phyloP scores from a whole-genome alignment of 2,113 vertebrate species.

The Austrofundulus limnaeus region DNA sequence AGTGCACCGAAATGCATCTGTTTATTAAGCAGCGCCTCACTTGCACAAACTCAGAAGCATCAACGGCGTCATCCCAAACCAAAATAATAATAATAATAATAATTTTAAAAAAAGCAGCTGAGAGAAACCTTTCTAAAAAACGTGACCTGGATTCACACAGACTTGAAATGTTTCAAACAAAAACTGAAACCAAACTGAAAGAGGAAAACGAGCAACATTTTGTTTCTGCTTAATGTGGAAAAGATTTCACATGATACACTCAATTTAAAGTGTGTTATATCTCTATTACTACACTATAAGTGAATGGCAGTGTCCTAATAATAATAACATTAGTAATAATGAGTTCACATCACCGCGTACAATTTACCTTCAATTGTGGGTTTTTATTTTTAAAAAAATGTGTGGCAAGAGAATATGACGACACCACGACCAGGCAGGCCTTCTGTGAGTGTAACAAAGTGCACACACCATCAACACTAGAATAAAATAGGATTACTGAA shows the following conservation, averaged over 20 bases:
- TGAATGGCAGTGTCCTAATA: conserved; percentile 62
- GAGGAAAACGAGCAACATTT: conserved; percentile 32
- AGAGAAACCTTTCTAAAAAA: conserved; percentile 31
- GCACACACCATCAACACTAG: conserved; percentile 74
- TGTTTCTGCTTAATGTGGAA: conserved; percentile 41
- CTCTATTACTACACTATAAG: conserved; percentile 42
- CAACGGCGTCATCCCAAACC: no score
- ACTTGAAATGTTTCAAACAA: conserved; percentile 53
- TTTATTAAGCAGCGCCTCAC: conserved; percentile 2
- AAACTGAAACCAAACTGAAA: conserved; percentile 32
- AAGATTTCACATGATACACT: conserved; percentile 26
- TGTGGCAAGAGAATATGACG: conserved; percentile 64
- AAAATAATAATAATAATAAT: neutral
- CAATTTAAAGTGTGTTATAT: conserved; percentile 34
- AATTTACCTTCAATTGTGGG: conserved; percentile 47
- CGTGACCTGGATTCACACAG: conserved; percentile 41
- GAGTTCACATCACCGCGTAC: conserved; percentile 37
- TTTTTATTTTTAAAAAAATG: conserved; percentile 21
- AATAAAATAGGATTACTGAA: conserved; percentile 72
- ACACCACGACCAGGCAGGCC: conserved; percentile 73
- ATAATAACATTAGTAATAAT: conserved; percentile 14
- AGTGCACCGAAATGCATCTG: neutral
- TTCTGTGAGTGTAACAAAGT: conserved; percentile 72
- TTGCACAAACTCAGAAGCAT: conserved; percentile 13
- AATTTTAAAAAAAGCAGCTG: conserved; percentile 19